Base-by-base conservation (phyloP, 2,888 invertebrate genomes). In the Ormyrus nitidulus region DNA sequence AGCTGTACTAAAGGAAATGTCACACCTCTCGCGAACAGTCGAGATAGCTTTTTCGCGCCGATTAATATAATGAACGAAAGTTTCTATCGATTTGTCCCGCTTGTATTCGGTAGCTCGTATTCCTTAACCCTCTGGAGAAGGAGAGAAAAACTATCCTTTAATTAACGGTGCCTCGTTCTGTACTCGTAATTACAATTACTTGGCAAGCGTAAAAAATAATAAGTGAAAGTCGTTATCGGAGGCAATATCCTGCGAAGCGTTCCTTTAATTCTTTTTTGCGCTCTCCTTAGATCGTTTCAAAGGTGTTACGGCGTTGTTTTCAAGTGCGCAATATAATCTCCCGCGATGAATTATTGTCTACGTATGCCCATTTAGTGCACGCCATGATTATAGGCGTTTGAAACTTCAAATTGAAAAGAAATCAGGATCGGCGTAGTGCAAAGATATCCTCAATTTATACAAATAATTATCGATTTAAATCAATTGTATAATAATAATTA, bases 61-160 rank as follows among this genome's bases (percentile, higher is more conserved):
- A 62, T 73, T 65, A 73, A 73, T 73, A 73, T 56, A 70, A 58
- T 56, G 44, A 13, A 70, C 58, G 69, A 70, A 70, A 70, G 69
- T 58, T 70, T 44, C 48, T 4, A 4, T 48, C 69, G 69, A 70
- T 58, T 58, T 13, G 58, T 5, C 54, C 44, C 7, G n/a, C 68
- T 70, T 58, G 13, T 44, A 5, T 4, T 34, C 44, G 34, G 19
- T 11, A 8, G 61, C 72, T 34, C 10, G 13, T 61, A 61, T 4
- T 34, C 44, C 44, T 49, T 11, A n/a, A 51, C 72, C 34, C 10
- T 51, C 34, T 0, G 19, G 59, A 61, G 34, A 48, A 49, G 8
- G 46, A 8, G 11, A 0, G 46, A 61, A 48, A 58, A 77, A 44
- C 61, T 66, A 78, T 66, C 72, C 72, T 66, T 72, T 72, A 61